Evolutionary conservation across 2,888 invertebrate genomes (phyloP), one percentile per base, ranked within the genome.

Genomic region (Molorchus minor): DNA sequence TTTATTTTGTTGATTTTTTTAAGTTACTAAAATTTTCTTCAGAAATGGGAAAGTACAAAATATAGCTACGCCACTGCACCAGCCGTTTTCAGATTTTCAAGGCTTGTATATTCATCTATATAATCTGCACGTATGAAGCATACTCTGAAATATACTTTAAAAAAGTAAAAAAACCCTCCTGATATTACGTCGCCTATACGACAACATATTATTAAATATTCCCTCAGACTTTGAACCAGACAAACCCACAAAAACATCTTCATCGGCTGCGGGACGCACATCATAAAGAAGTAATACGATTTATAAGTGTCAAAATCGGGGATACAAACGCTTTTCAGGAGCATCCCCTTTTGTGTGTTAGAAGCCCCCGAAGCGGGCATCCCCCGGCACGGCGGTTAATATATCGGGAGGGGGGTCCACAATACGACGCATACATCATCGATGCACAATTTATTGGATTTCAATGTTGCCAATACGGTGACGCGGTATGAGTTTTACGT

Each of bases 301-400:
- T 75, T 72, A 72, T 75, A 74, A 74, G 72, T 73, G 73, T 71
- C 72, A 72, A 73, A 75, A 74, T 73, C 71, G 59, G 44, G 70
- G 68, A 72, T 71, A 71, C 71, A 73, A 65, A 68, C 69, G 72
- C 67, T 71, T 71, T 69, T 65, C 69, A 71, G 69, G 68, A 70
- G 40, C 54, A 54, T 33, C 47, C 41, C 66, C 68, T 36, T 36
- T 63, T 70, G 68, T 67, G 65, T 70, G 70, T 70, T 70, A 69
- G 72, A 71, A 71, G 69, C 71, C 71, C 72, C 69, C 68, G 66
- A 69, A 65, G 36, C 44, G 44, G 35, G 36, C 25, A 67, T 60
- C 64, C 65, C 66, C 60, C 56, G 38, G 17, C 21, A 30, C 55
- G 65, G 68, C 62, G 68, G 69, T 71, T 71, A 69, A 71, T 69